Evolutionary conservation across 2,113 vertebrate genomes (phyloP).

Genomic region (Cercocebus atys): DNA sequence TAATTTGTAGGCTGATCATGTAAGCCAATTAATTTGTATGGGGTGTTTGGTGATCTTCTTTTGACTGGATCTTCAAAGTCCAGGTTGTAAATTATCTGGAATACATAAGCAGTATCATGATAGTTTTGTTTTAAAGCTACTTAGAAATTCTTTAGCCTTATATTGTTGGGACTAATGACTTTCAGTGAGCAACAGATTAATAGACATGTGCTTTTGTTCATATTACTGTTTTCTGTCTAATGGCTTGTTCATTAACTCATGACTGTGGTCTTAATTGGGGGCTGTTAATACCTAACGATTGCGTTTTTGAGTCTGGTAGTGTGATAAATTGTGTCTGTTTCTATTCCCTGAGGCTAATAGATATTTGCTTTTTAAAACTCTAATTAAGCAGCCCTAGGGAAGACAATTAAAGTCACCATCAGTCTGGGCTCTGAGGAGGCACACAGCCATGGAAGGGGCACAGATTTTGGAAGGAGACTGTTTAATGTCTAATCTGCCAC

Average conservation of each 20-base stretch:
- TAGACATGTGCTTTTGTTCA: slow-evolving; percentile 22
- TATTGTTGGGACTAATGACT: slow-evolving; percentile 20
- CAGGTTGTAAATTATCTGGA: neutral
- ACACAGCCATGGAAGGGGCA: accelerated
- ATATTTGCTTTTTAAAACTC: slow-evolving; percentile 52
- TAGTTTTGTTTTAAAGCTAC: slow-evolving; percentile 31
- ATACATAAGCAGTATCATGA: neutral
- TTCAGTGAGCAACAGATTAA: slow-evolving; percentile 41
- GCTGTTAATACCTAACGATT: neutral
- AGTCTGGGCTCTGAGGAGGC: neutral
- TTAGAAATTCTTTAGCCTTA: slow-evolving; percentile 50
- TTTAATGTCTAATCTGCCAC: neutral
- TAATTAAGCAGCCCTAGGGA: slow-evolving; percentile 51
- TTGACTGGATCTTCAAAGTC: neutral
- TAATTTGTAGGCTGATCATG: neutral
- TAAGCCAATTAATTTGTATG: neutral
- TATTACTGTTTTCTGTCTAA: slow-evolving; percentile 53
- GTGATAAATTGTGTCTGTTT: slow-evolving; percentile 64
- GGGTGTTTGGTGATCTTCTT: neutral
- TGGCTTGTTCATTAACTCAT: slow-evolving; percentile 63
- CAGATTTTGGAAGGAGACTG: neutral
- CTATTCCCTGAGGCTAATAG: slow-evolving; percentile 61
- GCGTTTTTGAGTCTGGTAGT: slow-evolving; percentile 50
- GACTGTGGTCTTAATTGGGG: slow-evolving; percentile 61
- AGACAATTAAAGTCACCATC: slow-evolving; percentile 49